A percentile compares a stretch with the other conserved stretches of the same genome.
Evolutionary conservation across 2,113 vertebrate species (phyloP).

Genomic region (Alligator sinensis): DNA sequence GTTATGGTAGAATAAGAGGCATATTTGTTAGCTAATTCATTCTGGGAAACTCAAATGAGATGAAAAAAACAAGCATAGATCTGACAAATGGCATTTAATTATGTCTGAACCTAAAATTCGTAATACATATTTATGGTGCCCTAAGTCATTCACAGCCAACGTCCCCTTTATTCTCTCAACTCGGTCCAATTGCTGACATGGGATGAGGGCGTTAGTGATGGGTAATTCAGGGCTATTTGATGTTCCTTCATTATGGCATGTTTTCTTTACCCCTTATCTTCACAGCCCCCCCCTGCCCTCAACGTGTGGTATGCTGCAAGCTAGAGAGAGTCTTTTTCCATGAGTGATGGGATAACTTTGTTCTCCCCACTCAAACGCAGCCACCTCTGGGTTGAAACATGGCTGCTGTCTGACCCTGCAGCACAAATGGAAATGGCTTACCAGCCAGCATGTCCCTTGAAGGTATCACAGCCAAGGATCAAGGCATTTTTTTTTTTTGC

Average conservation of each 20-base stretch:
- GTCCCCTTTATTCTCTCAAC: slow-evolving; percentile 61
- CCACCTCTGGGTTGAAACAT: not conserved
- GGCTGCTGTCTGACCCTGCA: not conserved
- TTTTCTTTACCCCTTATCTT: not conserved
- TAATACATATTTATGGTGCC: slow-evolving; percentile 63
- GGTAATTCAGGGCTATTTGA: not conserved
- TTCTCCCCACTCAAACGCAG: not conserved
- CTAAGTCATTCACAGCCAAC: slow-evolving; percentile 64
- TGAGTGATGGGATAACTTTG: not conserved
- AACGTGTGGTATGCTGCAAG: not conserved
- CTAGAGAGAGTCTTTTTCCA: not conserved
- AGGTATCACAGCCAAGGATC: not conserved
- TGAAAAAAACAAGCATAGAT: slow-evolving; percentile 59
- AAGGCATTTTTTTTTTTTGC: not conserved
- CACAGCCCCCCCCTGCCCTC: not conserved
- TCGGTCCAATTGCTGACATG: slow-evolving; percentile 31
- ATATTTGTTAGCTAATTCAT: slow-evolving; percentile 68
- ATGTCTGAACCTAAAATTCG: slow-evolving; percentile 60
- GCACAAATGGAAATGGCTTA: not conserved
- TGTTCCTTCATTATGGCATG: not conserved
- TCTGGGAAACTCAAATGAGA: slow-evolving; percentile 61
- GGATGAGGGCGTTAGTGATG: slow-evolving; percentile 5
- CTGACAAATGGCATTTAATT: slow-evolving; percentile 65
- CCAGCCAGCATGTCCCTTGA: not conserved
- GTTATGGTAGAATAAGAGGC: slow-evolving; percentile 59